Conservation (phyloP, 1,140 invertebrate species). For the Drosophila arawakana region DNA sequence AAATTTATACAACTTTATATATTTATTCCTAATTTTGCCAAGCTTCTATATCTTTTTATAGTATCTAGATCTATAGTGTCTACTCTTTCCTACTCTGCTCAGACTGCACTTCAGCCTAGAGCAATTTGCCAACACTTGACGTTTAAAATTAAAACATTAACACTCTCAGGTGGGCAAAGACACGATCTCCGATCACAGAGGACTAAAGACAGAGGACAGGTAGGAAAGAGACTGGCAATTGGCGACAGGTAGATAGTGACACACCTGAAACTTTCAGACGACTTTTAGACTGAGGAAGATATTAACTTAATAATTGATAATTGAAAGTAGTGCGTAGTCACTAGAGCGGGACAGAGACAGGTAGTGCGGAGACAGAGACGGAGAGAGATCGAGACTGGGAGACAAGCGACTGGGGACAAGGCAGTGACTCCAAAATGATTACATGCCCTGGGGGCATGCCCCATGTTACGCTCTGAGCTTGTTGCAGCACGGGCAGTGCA, state of each 20-base stretch:
- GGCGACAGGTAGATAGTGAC: conserved; percentile 42
- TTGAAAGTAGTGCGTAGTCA: conserved; percentile 63
- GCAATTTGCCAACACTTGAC: conserved; percentile 24
- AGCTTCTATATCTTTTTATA: no score
- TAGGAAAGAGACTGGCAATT: background rate
- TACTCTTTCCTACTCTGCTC: background rate
- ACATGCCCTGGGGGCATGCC: conserved; percentile 53
- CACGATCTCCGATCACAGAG: conserved; percentile 4
- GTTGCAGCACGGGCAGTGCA: background rate
- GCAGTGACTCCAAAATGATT: conserved; percentile 64
- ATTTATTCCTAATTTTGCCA: no score
- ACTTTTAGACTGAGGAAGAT: conserved; percentile 68
- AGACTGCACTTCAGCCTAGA: no score
- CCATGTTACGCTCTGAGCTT: conserved; percentile 49
- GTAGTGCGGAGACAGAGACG: no score
- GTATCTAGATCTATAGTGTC: background rate
- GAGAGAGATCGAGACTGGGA: conserved; percentile 18
- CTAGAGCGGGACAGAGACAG: conserved; percentile 8
- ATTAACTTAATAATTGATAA: conserved; percentile 81
- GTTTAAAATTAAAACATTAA: conserved; percentile 70
- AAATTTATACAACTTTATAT: no score
- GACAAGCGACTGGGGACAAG: conserved; percentile 45
- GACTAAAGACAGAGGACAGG: background rate
- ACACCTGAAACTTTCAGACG: conserved; percentile 21
- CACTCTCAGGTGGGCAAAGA: conserved; percentile 32